phyloP scores from a whole-genome alignment of 2,888 invertebrate genomes.

The Eretmocerus hayati region DNA sequence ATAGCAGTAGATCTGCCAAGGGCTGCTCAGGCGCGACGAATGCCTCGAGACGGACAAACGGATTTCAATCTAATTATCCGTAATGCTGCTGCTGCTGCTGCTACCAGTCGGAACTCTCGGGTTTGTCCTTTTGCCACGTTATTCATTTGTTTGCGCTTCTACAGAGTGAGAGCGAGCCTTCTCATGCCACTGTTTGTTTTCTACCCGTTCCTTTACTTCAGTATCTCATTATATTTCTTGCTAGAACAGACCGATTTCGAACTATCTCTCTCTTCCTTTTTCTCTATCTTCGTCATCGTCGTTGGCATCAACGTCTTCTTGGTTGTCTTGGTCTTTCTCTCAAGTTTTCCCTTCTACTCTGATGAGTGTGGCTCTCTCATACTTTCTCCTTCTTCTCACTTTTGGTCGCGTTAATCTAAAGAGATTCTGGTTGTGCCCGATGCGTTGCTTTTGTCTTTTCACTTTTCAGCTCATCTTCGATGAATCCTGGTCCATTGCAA shows the following conservation, averaged over 20 bases:
- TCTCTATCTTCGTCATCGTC: slow-evolving; percentile 16
- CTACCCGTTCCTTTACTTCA: slow-evolving; percentile 11
- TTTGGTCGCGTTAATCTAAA: slow-evolving; percentile 21
- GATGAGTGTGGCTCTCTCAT: slow-evolving; percentile 18
- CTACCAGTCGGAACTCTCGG: slow-evolving; percentile 36
- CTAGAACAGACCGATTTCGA: no score
- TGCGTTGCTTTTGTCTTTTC: slow-evolving; percentile 14
- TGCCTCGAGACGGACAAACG: slow-evolving; percentile 27
- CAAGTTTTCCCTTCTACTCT: slow-evolving; percentile 22
- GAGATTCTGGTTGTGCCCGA: no score
- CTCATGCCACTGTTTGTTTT: slow-evolving; percentile 19
- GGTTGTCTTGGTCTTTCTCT: neutral
- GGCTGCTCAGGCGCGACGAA: no score
- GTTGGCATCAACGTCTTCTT: slow-evolving; percentile 16
- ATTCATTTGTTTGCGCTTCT: slow-evolving; percentile 36
- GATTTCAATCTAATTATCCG: slow-evolving; percentile 40
- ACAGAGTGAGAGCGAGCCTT: slow-evolving; percentile 18
- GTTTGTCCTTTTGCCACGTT: slow-evolving; percentile 32
- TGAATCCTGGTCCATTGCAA: slow-evolving; percentile 10
- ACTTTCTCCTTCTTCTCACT: no score
- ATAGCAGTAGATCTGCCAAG: no score
- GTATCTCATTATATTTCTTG: slow-evolving; percentile 8
- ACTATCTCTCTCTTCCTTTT: slow-evolving; percentile 4
- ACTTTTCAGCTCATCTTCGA: slow-evolving; percentile 12
- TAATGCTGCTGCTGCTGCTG: no score